These are phyloP conservation scores for Phylloscopus whistleri DNA, from an alignment of 2,113 vertebrate genomes.

Conservation along the genomic window DNA sequence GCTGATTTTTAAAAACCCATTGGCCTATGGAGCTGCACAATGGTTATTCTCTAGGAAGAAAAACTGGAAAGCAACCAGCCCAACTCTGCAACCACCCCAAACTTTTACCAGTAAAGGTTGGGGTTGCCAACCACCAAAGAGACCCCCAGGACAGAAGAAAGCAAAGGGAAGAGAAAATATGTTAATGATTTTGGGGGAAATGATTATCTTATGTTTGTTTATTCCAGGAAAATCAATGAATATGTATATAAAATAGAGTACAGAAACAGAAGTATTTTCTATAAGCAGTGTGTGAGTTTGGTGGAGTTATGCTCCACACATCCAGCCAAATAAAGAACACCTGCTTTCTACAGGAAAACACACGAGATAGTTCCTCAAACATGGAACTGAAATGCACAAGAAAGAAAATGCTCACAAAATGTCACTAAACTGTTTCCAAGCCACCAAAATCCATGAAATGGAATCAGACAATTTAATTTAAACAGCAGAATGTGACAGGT, in stretches of 20 bases:
- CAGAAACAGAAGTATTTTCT: neutral
- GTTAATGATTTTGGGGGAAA: neutral
- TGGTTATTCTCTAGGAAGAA: neutral
- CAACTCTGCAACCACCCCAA: neutral
- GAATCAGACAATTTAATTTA: neutral
- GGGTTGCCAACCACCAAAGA: neutral
- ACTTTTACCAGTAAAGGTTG: neutral
- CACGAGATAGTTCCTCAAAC: neutral
- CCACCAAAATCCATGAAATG: neutral
- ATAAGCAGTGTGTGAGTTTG: neutral
- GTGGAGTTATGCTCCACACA: neutral
- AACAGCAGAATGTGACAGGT: neutral
- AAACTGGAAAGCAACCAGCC: neutral
- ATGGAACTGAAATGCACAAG: neutral
- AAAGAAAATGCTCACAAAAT: neutral
- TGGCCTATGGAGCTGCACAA: neutral
- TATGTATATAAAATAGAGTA: neutral
- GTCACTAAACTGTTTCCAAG: neutral
- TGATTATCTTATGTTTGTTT: neutral
- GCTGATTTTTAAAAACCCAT: neutral
- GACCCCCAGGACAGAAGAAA: neutral
- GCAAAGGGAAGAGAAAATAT: neutral
- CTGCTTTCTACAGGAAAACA: neutral
- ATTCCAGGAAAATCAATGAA: neutral
- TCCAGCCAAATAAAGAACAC: neutral